Evolutionary conservation across 2,888 invertebrate species (phyloP), one percentile per base, ranked within the genome.

Genomic region (Exocentrus adspersus): DNA sequence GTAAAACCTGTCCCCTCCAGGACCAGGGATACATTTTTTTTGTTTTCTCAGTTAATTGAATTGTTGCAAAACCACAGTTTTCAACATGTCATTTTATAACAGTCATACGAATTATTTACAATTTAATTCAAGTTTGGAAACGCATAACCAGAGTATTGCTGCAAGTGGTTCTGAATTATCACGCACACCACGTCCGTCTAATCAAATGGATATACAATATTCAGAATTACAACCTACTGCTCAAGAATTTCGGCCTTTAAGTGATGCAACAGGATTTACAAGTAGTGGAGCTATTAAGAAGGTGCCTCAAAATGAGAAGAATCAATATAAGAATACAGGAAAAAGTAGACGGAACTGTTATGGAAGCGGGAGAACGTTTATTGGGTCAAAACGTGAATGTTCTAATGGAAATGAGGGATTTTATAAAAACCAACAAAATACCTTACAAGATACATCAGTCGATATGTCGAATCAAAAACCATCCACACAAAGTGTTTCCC

Each of bases 301-400:
- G 45, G 69, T 59, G 46, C 46, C 67, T 30, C 64, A 64, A 48
- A 57, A 63, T 24, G 20, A 54, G n/a, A 60, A 52, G 12, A 65
- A 60, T 6, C 52, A 57, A 28, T 60, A 58, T 14, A 59, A 37
- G 14, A 28, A 63, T 24, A 57, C 62, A 48, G 68, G 62, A 54
- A 65, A 56, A 43, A 64, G 45, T 41, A 62, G 62, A 7, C 52
- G 56, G 32, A 69, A 61, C 19, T 9, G 19, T 19, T 67, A 67
- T 64, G 72, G 71, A 45, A 70, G 67, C 60, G 74, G 72, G 16
- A 60, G 71, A 54, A 71, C 64, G 19, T 70, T 70, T 51, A 70
- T 60, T 42, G 65, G 63, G 30, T 60, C 61, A 28, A 69, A 62
- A 56, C 45, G 28, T 48, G 56, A 64, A 37, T 48, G 53, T 10